Base-by-base conservation (phyloP, 1,140 invertebrate species). In the Drosophila pectinifera region DNA sequence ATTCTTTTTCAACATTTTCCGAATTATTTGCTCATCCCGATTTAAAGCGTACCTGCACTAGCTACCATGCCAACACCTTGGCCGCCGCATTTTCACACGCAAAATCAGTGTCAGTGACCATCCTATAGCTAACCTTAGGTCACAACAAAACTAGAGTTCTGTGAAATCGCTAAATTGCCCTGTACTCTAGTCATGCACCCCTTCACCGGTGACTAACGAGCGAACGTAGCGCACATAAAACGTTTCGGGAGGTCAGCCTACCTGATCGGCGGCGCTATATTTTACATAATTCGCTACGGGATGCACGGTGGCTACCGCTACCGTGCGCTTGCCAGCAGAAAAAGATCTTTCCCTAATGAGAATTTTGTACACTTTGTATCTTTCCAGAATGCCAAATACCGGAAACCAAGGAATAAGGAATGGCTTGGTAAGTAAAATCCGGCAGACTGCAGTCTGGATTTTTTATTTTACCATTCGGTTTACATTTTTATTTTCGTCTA, bases 371-470 rank as follows among this genome's bases (percentile, higher is more conserved):
- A 28, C 43, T 62, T 39, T 54, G 13, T 49, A 20, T 46, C 22
- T 42, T 84, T 84, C 41, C 73, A 89, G 84, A 73, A 78, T 84
- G 42, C 77, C 73, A 26, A 78, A 69, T 77, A 69, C 13, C 5
- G 63, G 62, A 73, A 78, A 73, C 39, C 58, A 64, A 34, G 77
- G 59, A 58, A 28, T 51, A 49, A 54, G 51, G 18, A 46, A 38
- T 34, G 65, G 69, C 24, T 57, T 89, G 84, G 84, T 89, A 59
- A 78, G 84, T 56, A 48, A 31, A 59, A 46, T n/a, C n/a, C n/a
- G n/a, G n/a, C n/a, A n/a, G n/a, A n/a, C n/a, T n/a, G n/a, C n/a
- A n/a, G n/a, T n/a, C n/a, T n/a, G n/a, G n/a, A n/a, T n/a, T n/a
- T n/a, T n/a, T n/a, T n/a, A n/a, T n/a, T n/a, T n/a, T n/a, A 31